Conservation (phyloP, 2,113 vertebrate genomes). For the Echinops telfairi region DNA sequence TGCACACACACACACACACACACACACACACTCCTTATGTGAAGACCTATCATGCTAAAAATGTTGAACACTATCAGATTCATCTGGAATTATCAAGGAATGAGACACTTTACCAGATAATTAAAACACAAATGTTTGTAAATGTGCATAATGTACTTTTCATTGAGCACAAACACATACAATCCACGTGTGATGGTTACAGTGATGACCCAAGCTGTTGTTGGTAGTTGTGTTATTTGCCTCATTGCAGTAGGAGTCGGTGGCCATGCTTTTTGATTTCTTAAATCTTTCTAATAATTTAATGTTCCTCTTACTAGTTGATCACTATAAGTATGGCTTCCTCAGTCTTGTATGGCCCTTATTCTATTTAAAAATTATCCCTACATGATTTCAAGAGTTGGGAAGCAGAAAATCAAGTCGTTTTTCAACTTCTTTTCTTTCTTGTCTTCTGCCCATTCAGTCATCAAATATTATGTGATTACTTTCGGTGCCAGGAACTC, state of each 20-base stretch:
- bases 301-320: conserved; percentile 17
- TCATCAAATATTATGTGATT: not conserved
- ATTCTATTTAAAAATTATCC: not conserved
- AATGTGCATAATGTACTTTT: conserved; percentile 23
- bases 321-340: not conserved
- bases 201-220: not conserved
- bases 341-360: not conserved
- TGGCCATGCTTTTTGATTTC: not conserved
- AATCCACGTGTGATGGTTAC: not conserved
- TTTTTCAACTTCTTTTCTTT: not conserved
- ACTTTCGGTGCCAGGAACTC: not conserved
- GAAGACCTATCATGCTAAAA: not conserved
- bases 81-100: conserved; percentile 27
- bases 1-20: too few relatives aligned
- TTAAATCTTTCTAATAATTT: conserved; percentile 40
- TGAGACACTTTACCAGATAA: conserved; percentile 16
- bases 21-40: too few relatives aligned
- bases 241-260: not conserved
- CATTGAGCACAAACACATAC: conserved; percentile 1
- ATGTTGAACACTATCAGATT: not conserved
- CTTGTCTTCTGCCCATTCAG: not conserved
- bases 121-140: not conserved
- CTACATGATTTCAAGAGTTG: not conserved
- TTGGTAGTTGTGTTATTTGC: not conserved
- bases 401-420: conserved; percentile 20